phyloP scores from a whole-genome alignment of 2,888 invertebrate genomes.

The Glyphotaelius pellucidus region DNA sequence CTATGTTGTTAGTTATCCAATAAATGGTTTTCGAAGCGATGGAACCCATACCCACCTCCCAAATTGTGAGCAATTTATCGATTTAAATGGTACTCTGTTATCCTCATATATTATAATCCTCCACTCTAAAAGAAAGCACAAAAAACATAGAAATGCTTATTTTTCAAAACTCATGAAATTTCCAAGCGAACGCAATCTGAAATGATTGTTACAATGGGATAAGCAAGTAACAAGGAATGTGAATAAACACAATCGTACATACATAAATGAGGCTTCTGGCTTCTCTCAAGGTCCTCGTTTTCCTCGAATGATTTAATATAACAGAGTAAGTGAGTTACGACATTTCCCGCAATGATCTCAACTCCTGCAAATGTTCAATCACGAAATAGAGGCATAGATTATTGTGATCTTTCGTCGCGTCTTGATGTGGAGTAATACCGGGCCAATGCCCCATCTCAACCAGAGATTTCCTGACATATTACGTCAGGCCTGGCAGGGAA shows the following conservation, averaged over 20 bases:
- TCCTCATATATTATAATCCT: no score
- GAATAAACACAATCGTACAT: neutral
- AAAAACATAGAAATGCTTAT: no score
- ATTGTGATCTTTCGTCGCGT: neutral
- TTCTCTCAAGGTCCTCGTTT: neutral
- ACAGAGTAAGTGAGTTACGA: neutral
- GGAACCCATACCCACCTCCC: no score
- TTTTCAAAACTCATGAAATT: no score
- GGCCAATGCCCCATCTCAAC: neutral
- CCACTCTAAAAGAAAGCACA: no score
- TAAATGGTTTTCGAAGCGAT: no score
- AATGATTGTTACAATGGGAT: neutral
- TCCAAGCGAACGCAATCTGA: neutral
- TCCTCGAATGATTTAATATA: neutral
- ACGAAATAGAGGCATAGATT: neutral
- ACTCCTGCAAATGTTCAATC: neutral
- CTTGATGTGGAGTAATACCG: neutral
- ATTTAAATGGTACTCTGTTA: no score
- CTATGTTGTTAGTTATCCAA: no score
- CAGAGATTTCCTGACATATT: slow-evolving; percentile 25
- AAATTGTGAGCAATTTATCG: no score
- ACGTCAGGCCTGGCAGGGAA: slow-evolving; percentile 4
- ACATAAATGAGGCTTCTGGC: neutral
- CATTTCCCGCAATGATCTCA: neutral
- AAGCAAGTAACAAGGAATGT: neutral